phyloP scores from a whole-genome alignment of 2,888 invertebrate species.

The Aphidius colemani region DNA sequence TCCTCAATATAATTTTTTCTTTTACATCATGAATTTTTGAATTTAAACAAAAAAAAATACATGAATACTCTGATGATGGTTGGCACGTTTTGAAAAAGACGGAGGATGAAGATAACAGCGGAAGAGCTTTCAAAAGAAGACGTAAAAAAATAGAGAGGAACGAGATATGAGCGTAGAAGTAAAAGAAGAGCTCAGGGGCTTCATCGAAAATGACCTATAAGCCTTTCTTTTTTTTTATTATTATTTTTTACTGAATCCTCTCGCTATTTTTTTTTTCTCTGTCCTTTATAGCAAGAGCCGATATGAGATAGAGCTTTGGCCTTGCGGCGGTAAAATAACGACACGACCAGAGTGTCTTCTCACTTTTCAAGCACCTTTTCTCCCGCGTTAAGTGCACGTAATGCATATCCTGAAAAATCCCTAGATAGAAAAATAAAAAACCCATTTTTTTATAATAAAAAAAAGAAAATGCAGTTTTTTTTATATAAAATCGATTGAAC shows the following conservation, averaged over 20 bases:
- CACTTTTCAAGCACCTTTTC: background rate
- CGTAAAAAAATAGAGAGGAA: slow-evolving; percentile 17
- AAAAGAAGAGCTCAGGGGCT: slow-evolving; percentile 25
- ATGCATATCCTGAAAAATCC: background rate
- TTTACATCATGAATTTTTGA: slow-evolving; percentile 39
- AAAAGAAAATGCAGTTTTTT: too few species aligned
- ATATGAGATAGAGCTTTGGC: slow-evolving; percentile 50
- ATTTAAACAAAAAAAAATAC: slow-evolving; percentile 18
- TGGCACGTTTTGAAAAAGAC: slow-evolving; percentile 16
- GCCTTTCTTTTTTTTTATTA: slow-evolving; percentile 28
- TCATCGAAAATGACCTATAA: slow-evolving; percentile 33
- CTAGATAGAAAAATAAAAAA: slow-evolving; percentile 15
- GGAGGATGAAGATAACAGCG: slow-evolving; percentile 28
- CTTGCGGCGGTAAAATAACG: slow-evolving; percentile 55
- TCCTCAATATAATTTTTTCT: slow-evolving; percentile 8
- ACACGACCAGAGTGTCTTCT: slow-evolving; percentile 47
- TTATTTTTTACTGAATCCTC: slow-evolving; percentile 17
- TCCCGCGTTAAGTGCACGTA: background rate
- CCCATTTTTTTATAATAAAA: background rate
- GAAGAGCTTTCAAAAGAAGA: slow-evolving; percentile 30
- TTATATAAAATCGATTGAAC: background rate
- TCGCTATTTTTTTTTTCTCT: slow-evolving; percentile 19
- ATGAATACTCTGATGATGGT: background rate
- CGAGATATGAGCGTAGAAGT: background rate
- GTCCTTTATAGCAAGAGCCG: slow-evolving; percentile 26